phyloP scores from a whole-genome alignment of 2,113 vertebrate species.

The Sturnira hondurensis region DNA sequence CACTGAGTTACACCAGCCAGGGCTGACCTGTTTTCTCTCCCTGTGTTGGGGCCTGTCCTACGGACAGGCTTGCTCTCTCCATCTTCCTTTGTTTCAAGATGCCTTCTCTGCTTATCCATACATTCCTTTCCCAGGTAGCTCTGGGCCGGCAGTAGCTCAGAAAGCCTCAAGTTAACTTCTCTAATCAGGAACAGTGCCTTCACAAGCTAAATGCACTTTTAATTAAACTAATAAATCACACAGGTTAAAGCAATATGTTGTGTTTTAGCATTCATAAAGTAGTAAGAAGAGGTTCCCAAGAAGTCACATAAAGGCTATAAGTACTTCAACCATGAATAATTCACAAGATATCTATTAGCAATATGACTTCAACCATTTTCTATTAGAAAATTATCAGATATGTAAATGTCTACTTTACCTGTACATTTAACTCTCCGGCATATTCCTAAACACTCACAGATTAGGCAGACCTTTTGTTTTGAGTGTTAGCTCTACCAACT shows the following conservation, averaged over 20 bases:
- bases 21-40: not conserved
- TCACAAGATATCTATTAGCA: not conserved
- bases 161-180: not conserved
- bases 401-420: not conserved
- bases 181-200: not conserved
- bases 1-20: too few relatives aligned
- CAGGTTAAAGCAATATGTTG: not conserved
- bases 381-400: not conserved
- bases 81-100: not conserved
- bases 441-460: not conserved
- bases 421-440: not conserved
- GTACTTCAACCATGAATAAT: not conserved
- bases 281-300: not conserved
- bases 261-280: not conserved
- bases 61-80: not conserved
- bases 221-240: not conserved
- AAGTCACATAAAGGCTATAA: not conserved
- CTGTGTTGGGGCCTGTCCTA: not conserved
- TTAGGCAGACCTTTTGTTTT: not conserved
- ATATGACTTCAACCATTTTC: not conserved
- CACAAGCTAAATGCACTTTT: not conserved
- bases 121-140: not conserved
- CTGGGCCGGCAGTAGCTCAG: not conserved
- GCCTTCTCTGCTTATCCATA: not conserved
- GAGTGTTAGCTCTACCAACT: not conserved